phyloP scores from a whole-genome alignment of 1,140 invertebrate genomes.

The Lysiphlebus fabarum region DNA sequence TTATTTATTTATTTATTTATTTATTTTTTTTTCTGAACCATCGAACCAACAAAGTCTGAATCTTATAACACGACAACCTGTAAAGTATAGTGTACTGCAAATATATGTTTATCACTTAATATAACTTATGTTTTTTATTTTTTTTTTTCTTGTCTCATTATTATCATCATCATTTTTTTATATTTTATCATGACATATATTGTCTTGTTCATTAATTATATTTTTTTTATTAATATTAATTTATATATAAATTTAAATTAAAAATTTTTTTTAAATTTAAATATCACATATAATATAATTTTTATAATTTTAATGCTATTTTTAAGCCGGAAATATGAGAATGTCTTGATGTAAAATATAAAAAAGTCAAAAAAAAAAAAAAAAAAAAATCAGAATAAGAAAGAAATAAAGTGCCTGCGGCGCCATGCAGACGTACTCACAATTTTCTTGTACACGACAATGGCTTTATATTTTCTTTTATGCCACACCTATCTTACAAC shows the following conservation, averaged over 20 bases:
- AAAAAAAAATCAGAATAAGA: slow-evolving; percentile 5
- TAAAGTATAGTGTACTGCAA: slow-evolving; percentile 9
- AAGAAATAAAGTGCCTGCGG: slow-evolving; percentile 6
- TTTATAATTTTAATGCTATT: too few relatives aligned
- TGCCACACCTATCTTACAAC: not conserved
- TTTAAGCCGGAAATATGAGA: too few relatives aligned
- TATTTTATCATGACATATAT: not conserved
- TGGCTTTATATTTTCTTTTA: slow-evolving; percentile 23
- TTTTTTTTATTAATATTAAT: too few relatives aligned
- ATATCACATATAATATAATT: too few relatives aligned
- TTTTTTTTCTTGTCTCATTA: not conserved
- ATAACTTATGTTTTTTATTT: slow-evolving; percentile 22
- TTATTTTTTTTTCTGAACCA: not conserved
- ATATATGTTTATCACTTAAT: slow-evolving; percentile 10
- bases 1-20: too few relatives aligned
- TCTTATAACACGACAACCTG: not conserved
- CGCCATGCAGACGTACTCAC: slow-evolving; percentile 1
- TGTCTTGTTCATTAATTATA: not conserved
- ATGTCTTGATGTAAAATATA: not conserved
- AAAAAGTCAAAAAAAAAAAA: slow-evolving; percentile 2
- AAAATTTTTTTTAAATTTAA: too few relatives aligned
- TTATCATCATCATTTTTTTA: not conserved
- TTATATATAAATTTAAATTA: too few relatives aligned
- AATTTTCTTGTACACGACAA: slow-evolving; percentile 20
- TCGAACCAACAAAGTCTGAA: not conserved